Conservation (phyloP, 2,888 invertebrate genomes). For the Graphium colonna region DNA sequence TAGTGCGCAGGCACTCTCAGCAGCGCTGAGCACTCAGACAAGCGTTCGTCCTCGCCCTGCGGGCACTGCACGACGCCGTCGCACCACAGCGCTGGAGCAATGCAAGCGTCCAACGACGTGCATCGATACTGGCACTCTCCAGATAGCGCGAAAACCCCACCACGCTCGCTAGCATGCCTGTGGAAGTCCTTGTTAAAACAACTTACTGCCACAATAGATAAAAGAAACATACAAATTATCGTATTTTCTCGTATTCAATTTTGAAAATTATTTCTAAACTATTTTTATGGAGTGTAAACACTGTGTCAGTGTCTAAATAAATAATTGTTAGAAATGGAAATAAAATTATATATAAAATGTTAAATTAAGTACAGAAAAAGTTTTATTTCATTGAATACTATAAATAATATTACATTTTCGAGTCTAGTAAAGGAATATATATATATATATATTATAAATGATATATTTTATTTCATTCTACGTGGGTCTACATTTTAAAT, state of each 20-base stretch:
- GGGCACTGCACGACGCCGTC: constrained; percentile 90
- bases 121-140: constrained; percentile 89
- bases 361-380: too few species aligned
- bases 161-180: constrained; percentile 75
- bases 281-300: too few species aligned
- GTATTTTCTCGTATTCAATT: too few species aligned
- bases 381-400: too few species aligned
- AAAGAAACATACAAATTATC: background rate
- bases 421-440: too few species aligned
- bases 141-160: constrained; percentile 80
- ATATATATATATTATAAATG: too few species aligned
- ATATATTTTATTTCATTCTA: too few species aligned
- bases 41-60: constrained; percentile 88
- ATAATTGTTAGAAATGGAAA: too few species aligned
- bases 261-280: too few species aligned
- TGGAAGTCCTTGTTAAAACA: constrained; percentile 24
- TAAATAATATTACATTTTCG: constrained; percentile 1
- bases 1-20: constrained; percentile 88
- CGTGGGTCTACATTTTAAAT: too few species aligned
- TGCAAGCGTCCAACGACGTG: constrained; percentile 89
- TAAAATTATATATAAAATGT: background rate
- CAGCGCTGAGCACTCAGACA: constrained; percentile 88
- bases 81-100: constrained; percentile 89
- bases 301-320: too few species aligned
- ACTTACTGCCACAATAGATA: too few species aligned